phyloP scores from a whole-genome alignment of 2,113 vertebrate species.

The Buteo buteo region DNA sequence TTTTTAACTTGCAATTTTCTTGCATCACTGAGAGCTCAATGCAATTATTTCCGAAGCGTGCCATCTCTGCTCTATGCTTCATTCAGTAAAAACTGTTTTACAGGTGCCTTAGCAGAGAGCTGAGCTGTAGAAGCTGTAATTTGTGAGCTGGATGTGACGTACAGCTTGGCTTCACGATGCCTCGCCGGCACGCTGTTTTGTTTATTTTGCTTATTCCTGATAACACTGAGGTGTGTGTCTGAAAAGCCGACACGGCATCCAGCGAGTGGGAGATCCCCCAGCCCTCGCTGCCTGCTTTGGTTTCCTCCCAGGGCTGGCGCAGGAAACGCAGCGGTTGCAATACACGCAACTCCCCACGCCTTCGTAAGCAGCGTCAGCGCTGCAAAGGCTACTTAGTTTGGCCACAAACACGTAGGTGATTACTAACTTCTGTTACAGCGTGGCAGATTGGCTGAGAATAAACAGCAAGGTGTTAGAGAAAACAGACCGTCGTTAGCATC shows the following conservation, averaged over 20 bases:
- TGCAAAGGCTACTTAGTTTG: not conserved
- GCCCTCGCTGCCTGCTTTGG: not conserved
- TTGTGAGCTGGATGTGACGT: not conserved
- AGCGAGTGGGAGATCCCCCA: not conserved
- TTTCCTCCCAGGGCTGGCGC: slow-evolving; percentile 22
- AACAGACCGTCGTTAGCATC: accelerated
- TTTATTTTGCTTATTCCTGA: not conserved
- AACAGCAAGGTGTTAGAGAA: not conserved
- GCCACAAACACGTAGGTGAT: not conserved
- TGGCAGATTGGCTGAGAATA: not conserved
- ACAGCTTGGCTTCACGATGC: not conserved
- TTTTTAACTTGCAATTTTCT: not conserved
- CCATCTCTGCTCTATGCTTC: not conserved
- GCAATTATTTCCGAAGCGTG: not conserved
- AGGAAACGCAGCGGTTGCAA: not conserved
- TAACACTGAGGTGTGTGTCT: not conserved
- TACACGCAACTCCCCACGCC: not conserved
- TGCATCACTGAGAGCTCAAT: not conserved
- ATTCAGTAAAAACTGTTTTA: not conserved
- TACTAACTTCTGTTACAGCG: not conserved
- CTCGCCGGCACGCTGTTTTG: not conserved
- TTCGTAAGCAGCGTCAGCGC: not conserved
- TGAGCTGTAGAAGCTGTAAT: not conserved
- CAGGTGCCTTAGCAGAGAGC: not conserved
- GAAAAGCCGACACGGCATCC: not conserved